Base-by-base conservation (phyloP, 2,888 invertebrate species). In the Mesodorylaimus sp. region DNA sequence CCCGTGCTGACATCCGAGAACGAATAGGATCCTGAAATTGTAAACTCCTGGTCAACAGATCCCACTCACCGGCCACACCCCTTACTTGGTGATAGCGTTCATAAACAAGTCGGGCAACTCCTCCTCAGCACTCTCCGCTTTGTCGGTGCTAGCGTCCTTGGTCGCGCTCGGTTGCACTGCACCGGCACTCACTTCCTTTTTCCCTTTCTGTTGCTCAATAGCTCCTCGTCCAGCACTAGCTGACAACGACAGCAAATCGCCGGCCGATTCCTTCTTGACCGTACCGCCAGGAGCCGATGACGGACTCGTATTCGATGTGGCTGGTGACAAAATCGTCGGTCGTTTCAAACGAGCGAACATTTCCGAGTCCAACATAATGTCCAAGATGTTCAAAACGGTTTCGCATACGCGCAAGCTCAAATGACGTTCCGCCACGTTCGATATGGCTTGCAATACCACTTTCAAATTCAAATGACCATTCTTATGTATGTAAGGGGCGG, bases 381-480 rank as follows among this genome's bases (percentile, higher is more conserved):
- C 91, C 3, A 91, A 77, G 49, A 95, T 75, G 66, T 89, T 91
- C 21, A 97, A 70, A 61, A 91, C 82, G 1, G 85, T 83, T 69
- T 93, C 91, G 68, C 89, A 81, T 2, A 95, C 84, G 25, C 89
- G 76, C 24, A 87, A 72, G 0, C 32, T 48, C 21, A 48, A 23
- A 10, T 24, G 38, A 7, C 48, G 43, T 5, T 45, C n/a, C 13
- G 37, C 10, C 3, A 48, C 24, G 32, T 52, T 54, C 36, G 56
- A 56, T 28, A 66, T 53, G 1, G 59, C 59, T 47, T 59, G 58
- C 24, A 62, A 56, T 1, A 89, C 80, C 16, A 89, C 83, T 72
- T 82, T 80, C 57, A 85, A 79, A 67, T 91, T 86, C 51, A 97
- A 79, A 63, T 89, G 84, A 0, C 97, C 95, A 59, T 91, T 88